Evolutionary conservation across 23 tunicate genomes (phyloP).

Genomic region (Ciona savignyi): DNA sequence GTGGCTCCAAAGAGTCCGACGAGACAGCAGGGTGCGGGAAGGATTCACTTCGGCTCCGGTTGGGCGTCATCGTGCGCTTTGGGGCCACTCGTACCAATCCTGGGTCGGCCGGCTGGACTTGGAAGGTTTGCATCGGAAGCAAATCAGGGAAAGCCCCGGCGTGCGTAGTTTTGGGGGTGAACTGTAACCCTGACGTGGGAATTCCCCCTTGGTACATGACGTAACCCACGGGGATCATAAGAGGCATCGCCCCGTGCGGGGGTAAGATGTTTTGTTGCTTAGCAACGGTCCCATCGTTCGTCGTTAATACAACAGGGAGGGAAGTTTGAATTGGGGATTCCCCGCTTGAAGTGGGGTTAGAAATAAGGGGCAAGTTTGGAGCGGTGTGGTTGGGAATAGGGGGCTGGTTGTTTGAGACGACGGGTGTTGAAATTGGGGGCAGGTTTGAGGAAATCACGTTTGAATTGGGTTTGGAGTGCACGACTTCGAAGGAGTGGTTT

Average conservation of each 20-base stretch:
- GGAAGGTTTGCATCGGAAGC: neutral
- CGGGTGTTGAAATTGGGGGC: too few relatives aligned
- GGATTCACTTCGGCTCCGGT: neutral
- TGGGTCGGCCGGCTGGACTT: neutral
- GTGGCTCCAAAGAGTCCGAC: neutral
- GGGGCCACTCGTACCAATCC: neutral
- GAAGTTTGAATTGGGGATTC: neutral
- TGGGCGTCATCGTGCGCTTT: neutral
- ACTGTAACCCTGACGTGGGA: neutral
- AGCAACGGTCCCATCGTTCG: neutral
- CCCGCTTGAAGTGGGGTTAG: neutral
- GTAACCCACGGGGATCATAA: neutral
- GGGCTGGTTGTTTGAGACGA: too few relatives aligned
- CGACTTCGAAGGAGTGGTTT: neutral
- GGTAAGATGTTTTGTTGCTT: neutral
- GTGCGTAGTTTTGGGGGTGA: neutral
- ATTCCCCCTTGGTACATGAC: neutral
- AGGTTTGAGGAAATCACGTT: neutral
- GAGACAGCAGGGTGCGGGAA: too few relatives aligned
- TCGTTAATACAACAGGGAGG: neutral
- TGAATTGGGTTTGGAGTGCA: neutral
- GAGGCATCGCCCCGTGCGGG: neutral
- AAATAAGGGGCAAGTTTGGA: too few relatives aligned
- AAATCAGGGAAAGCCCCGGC: neutral
- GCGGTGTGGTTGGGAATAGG: too few relatives aligned